Evolutionary conservation across 1,140 invertebrate species (phyloP), one percentile per base, ranked within the genome.

Genomic region (Drosophila guanche): DNA sequence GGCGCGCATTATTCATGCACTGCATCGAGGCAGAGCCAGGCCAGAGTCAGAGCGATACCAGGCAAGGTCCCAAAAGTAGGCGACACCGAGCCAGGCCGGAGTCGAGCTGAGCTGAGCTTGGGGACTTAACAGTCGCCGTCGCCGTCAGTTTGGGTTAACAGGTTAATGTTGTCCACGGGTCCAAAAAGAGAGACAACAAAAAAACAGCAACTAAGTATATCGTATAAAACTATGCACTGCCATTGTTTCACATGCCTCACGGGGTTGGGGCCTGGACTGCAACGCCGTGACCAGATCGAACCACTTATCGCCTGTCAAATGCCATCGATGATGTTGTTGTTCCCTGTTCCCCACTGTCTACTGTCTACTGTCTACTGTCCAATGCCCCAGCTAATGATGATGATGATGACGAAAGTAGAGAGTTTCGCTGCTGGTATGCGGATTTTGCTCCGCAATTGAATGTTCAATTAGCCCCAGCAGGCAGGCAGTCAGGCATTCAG

Each of bases 1-100:
- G 86, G 86, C 86, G 86, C 86, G 86, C 86, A 89, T 89, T 90
- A 89, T 89, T 89, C 86, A 89, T 90, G 78, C 80, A 84, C 77
- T 85, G 77, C 68, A 86, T 60, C 61, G 52, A 48, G 45, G 33
- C n/a, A 48, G 37, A 45, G 47, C 25, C 25, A 6, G 29, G 46
- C 29, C 56, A 54, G 22, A 33, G 54, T 10, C 51, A 27, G 37
- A 22, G 25, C 25, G 50, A 40, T 52, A 22, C 51, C 27, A 45
- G 42, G 27, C 46, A 42, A 23, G 56, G 59, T 68, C 62, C 73
- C 78, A 81, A 88, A 86, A 77, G 78, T 78, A 86, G 83, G 81
- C 81, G 80, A 85, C 81, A 85, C 80, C 77, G 37, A 20, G 16
- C 16, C 16, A 20, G 46, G 50, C 50, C 59, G 59, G 50, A 5